Percentiles rank a stretch among this genome's conserved stretches.
Conservation (phyloP, 2,888 invertebrate species). For the Caenorhabditis imperialis region DNA sequence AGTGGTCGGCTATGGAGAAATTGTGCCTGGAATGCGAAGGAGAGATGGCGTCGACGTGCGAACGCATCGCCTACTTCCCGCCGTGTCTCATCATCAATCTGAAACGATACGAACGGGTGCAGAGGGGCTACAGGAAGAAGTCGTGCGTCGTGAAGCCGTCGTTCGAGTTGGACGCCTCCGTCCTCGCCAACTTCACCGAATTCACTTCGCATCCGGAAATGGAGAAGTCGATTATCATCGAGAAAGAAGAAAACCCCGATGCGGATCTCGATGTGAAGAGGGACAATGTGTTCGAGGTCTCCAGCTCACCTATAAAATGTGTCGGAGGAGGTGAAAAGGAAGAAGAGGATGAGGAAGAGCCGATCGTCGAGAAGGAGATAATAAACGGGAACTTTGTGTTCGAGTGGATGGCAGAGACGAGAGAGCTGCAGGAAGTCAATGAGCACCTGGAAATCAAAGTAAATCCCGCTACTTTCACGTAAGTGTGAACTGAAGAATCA, state of each 20-base stretch:
- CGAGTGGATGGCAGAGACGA: background rate
- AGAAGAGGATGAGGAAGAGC: background rate
- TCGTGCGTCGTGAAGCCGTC: background rate
- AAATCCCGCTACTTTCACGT: background rate
- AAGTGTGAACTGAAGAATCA: background rate
- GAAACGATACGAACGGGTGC: conserved; percentile 1
- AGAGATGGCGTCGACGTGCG: background rate
- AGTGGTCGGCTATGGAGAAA: conserved; percentile 10
- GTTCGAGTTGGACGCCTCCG: background rate
- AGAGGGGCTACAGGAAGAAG: background rate
- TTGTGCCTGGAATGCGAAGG: background rate
- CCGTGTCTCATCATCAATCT: conserved; percentile 15
- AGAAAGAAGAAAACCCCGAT: background rate
- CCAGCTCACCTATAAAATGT: background rate
- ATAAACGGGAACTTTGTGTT: background rate
- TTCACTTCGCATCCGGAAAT: background rate
- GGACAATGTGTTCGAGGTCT: background rate
- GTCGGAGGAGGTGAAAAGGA: background rate
- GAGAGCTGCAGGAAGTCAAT: background rate
- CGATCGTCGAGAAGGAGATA: background rate
- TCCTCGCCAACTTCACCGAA: background rate
- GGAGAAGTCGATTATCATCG: background rate
- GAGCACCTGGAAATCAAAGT: background rate
- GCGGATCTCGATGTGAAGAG: too few species aligned
- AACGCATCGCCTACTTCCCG: conserved; percentile 2